Evolutionary conservation across 2,113 vertebrate genomes (phyloP).

Genomic region (Oryzias woworae): DNA sequence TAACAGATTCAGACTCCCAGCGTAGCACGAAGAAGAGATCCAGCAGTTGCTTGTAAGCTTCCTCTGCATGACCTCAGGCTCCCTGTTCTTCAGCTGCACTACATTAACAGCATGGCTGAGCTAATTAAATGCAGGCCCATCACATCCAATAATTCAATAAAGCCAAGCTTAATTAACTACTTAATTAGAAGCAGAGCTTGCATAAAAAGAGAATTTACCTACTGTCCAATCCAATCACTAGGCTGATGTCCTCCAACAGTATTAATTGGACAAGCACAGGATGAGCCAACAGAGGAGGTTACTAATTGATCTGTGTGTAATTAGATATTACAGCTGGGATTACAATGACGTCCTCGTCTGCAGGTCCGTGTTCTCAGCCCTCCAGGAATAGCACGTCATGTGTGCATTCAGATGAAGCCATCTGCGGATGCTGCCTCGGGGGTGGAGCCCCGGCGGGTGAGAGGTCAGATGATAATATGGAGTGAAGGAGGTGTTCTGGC

Average conservation of each 20-base stretch:
- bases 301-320: constrained; percentile 20
- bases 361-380: background rate
- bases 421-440: constrained; percentile 9
- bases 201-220: constrained; percentile 56
- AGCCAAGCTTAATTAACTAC: constrained; percentile 56
- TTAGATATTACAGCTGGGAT: background rate
- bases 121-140: constrained; percentile 63
- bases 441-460: constrained; percentile 39
- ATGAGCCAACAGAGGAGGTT: constrained; percentile 22
- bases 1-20: too few relatives aligned
- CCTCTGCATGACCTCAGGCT: too few relatives aligned
- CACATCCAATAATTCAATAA: constrained; percentile 54
- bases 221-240: constrained; percentile 48
- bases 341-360: background rate
- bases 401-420: background rate
- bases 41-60: too few relatives aligned
- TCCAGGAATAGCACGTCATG: constrained; percentile 11
- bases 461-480: constrained; percentile 55
- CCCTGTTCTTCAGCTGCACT: background rate
- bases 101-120: constrained; percentile 44
- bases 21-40: too few relatives aligned
- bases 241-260: constrained; percentile 36
- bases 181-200: constrained; percentile 59
- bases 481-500: constrained; percentile 31
- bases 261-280: constrained; percentile 34